These are phyloP conservation scores for Apocrypta bakeri DNA, from an alignment of 1,140 invertebrate genomes.

Conservation along the genomic window DNA sequence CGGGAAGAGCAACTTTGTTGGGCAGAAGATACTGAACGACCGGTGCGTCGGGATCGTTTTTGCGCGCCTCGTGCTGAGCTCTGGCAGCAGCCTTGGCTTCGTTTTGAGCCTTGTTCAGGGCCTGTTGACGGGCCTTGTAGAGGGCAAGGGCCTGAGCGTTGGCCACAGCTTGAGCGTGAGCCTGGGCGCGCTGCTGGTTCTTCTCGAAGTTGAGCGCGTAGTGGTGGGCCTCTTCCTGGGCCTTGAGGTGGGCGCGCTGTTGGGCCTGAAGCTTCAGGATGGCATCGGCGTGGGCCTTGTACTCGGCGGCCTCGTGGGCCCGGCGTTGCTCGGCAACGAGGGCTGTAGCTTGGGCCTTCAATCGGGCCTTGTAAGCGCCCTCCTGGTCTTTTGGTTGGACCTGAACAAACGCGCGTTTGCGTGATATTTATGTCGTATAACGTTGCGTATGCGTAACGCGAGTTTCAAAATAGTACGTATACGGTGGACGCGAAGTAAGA, in stretches of 20 bases:
- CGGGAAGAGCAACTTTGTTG: constrained; percentile 61
- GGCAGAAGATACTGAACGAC: constrained; percentile 69
- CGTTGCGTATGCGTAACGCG: not conserved
- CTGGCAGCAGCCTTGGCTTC: constrained; percentile 63
- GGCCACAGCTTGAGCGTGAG: constrained; percentile 68
- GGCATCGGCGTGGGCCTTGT: constrained; percentile 71
- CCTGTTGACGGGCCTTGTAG: constrained; percentile 66
- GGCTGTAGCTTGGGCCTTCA: constrained; percentile 66
- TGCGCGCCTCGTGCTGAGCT: constrained; percentile 65
- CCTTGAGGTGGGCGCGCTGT: constrained; percentile 67
- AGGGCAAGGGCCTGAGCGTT: constrained; percentile 70
- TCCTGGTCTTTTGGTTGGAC: constrained; percentile 65
- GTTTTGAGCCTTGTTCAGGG: constrained; percentile 65
- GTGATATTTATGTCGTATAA: not conserved
- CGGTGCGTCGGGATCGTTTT: constrained; percentile 63
- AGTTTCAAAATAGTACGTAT: not conserved
- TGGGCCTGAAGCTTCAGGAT: constrained; percentile 69
- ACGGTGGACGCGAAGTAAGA: too few species aligned
- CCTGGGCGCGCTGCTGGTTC: constrained; percentile 68
- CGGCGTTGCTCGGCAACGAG: constrained; percentile 66
- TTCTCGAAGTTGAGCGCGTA: constrained; percentile 69
- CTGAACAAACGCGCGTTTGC: constrained; percentile 19
- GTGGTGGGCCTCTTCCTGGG: constrained; percentile 69
- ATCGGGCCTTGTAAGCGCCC: constrained; percentile 63
- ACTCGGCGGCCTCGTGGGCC: constrained; percentile 66